Evolutionary conservation across 1,140 invertebrate species (phyloP).

Genomic region (Paraescarpia echinospica): DNA sequence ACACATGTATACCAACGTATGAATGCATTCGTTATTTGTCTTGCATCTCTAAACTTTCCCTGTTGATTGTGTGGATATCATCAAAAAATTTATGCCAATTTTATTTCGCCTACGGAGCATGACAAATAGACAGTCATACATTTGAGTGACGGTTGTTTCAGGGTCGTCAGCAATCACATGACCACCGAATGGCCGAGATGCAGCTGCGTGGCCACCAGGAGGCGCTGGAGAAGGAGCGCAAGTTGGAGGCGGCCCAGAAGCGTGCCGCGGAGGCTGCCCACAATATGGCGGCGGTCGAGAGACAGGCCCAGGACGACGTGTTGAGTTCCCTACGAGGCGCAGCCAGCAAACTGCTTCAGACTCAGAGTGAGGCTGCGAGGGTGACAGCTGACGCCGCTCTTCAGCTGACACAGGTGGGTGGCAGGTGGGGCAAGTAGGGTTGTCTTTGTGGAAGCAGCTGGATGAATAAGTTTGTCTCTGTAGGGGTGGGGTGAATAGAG

Average conservation of each 20-base stretch:
- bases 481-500: background rate
- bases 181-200: slow-evolving; percentile 42
- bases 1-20: no score
- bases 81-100: slow-evolving; percentile 14
- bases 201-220: slow-evolving; percentile 47
- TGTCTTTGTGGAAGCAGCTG: no score
- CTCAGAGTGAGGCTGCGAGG: slow-evolving; percentile 39
- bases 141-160: slow-evolving; percentile 23
- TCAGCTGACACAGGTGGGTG: slow-evolving; percentile 31
- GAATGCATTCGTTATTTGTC: no score
- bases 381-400: slow-evolving; percentile 37
- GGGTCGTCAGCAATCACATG: slow-evolving; percentile 50
- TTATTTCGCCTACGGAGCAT: no score
- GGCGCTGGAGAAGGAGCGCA: slow-evolving; percentile 35
- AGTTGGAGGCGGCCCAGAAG: slow-evolving; percentile 38
- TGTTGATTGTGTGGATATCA: slow-evolving; percentile 4
- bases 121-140: background rate
- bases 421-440: background rate
- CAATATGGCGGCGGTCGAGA: slow-evolving; percentile 37
- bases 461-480: no score
- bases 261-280: slow-evolving; percentile 35
- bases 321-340: slow-evolving; percentile 31
- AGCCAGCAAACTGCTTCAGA: slow-evolving; percentile 34
- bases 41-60: no score
- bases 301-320: slow-evolving; percentile 35